A percentile compares a stretch with the other conserved stretches of the same genome.
Evolutionary conservation across 1,140 invertebrate genomes (phyloP).

Genomic region (Caenorhabditis brenneri): DNA sequence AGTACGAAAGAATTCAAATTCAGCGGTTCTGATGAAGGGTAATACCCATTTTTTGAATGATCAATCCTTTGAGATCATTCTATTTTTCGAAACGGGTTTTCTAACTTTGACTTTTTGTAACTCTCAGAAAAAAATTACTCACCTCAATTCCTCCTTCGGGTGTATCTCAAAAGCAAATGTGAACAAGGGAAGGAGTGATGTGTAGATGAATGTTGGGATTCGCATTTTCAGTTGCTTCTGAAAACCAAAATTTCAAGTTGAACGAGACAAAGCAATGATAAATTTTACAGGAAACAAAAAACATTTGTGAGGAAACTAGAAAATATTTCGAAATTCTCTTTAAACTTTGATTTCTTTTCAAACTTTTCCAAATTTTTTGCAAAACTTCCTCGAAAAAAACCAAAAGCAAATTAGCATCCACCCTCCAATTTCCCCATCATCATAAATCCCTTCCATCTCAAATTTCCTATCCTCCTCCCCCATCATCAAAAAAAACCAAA

Average conservation of each 20-base stretch:
- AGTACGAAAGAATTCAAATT: too few species aligned
- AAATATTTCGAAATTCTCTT: background rate
- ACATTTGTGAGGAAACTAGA: too few species aligned
- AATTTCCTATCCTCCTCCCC: background rate
- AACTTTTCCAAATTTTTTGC: background rate
- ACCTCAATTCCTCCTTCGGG: constrained; percentile 5
- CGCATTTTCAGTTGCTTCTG: background rate
- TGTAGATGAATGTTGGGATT: background rate
- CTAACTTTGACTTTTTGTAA: too few species aligned
- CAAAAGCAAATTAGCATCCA: background rate
- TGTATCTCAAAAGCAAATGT: background rate
- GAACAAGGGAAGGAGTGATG: constrained; percentile 1
- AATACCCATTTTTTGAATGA: too few species aligned
- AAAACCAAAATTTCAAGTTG: too few species aligned
- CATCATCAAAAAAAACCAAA: background rate
- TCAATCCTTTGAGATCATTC: too few species aligned
- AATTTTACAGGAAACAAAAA: too few species aligned
- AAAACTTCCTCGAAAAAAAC: background rate
- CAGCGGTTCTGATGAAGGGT: too few species aligned
- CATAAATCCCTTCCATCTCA: background rate
- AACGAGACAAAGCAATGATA: too few species aligned
- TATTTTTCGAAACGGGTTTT: too few species aligned
- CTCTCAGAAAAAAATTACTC: background rate
- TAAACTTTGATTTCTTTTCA: background rate
- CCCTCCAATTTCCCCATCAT: too few species aligned